Percentiles rank a stretch among this genome's conserved stretches.
These are phyloP conservation scores for Drosophila jambulina DNA, from an alignment of 1,140 invertebrate genomes.

Conservation along the genomic window DNA sequence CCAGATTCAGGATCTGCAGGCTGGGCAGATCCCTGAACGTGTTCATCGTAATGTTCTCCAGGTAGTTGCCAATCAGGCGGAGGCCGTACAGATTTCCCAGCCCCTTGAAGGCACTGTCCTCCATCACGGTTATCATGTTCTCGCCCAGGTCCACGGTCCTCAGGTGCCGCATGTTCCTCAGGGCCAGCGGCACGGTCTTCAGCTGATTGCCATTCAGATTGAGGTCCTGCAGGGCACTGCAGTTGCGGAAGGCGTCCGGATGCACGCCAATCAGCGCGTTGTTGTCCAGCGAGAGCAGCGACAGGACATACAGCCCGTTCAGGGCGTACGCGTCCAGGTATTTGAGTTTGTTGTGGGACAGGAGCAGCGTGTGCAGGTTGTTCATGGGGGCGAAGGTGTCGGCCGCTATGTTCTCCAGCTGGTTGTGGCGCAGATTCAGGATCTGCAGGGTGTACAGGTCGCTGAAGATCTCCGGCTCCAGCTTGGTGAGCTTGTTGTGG, in stretches of 20 bases:
- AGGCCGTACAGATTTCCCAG: slow-evolving; percentile 92
- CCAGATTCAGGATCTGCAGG: slow-evolving; percentile 95
- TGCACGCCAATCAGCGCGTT: slow-evolving; percentile 92
- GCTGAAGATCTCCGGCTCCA: slow-evolving; percentile 92
- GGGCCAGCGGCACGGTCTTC: slow-evolving; percentile 91
- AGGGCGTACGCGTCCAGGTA: slow-evolving; percentile 91
- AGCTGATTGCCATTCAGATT: slow-evolving; percentile 94
- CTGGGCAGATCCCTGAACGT: slow-evolving; percentile 92
- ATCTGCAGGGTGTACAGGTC: slow-evolving; percentile 93
- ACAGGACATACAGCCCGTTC: slow-evolving; percentile 92
- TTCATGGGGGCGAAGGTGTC: slow-evolving; percentile 93
- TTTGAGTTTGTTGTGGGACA: slow-evolving; percentile 92
- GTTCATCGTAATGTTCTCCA: slow-evolving; percentile 93
- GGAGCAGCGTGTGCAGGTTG: slow-evolving; percentile 92
- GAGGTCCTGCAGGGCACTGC: slow-evolving; percentile 93
- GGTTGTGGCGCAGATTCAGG: slow-evolving; percentile 92
- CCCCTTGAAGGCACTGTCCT: slow-evolving; percentile 92
- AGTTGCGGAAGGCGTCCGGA: slow-evolving; percentile 92
- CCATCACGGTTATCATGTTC: slow-evolving; percentile 91
- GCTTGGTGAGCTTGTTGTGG: slow-evolving; percentile 92
- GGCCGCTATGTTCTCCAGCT: slow-evolving; percentile 91
- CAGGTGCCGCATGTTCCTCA: slow-evolving; percentile 90
- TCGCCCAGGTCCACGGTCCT: slow-evolving; percentile 94
- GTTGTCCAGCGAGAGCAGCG: slow-evolving; percentile 91
- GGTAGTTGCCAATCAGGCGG: slow-evolving; percentile 93